Percentiles rank a stretch among this genome's conserved stretches.
These are phyloP conservation scores for Nycticorax nycticorax DNA, from an alignment of 2,113 vertebrate species.

Conservation along the genomic window DNA sequence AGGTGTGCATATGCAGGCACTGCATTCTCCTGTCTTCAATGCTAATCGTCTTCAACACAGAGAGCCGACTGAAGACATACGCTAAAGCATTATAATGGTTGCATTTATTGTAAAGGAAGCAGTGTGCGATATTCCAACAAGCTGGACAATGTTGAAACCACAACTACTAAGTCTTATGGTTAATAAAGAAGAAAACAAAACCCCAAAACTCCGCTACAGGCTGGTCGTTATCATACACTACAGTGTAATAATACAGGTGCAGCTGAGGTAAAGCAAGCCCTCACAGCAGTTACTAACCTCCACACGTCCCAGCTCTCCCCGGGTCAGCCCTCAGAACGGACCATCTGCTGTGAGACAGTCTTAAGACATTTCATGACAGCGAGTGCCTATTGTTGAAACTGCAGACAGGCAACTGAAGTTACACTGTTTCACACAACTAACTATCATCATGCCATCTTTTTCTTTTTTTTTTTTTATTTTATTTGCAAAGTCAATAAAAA, in stretches of 20 bases:
- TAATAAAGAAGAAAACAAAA: not conserved
- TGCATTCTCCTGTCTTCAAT: not conserved
- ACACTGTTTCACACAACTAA: not conserved
- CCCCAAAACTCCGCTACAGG: not conserved
- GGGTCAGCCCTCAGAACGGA: not conserved
- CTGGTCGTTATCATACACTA: rapidly evolving
- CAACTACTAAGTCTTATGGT: not conserved
- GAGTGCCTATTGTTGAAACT: not conserved
- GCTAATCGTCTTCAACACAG: not conserved
- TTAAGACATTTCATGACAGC: not conserved
- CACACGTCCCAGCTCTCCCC: too few relatives aligned
- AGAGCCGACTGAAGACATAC: not conserved
- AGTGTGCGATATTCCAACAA: not conserved
- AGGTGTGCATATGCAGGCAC: not conserved
- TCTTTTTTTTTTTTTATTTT: not conserved
- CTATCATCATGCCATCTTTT: not conserved
- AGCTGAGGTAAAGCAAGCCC: not conserved
- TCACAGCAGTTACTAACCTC: not conserved
- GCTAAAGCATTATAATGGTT: not conserved
- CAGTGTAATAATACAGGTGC: not conserved
- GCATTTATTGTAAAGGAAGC: slow-evolving; percentile 19
- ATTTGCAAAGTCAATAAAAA: slow-evolving; percentile 54
- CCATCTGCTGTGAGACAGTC: not conserved
- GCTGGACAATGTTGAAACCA: not conserved
- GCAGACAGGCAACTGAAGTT: not conserved